These are phyloP conservation scores for Himalopsyche anomala DNA, from an alignment of 2,888 invertebrate genomes.

Conservation along the genomic window DNA sequence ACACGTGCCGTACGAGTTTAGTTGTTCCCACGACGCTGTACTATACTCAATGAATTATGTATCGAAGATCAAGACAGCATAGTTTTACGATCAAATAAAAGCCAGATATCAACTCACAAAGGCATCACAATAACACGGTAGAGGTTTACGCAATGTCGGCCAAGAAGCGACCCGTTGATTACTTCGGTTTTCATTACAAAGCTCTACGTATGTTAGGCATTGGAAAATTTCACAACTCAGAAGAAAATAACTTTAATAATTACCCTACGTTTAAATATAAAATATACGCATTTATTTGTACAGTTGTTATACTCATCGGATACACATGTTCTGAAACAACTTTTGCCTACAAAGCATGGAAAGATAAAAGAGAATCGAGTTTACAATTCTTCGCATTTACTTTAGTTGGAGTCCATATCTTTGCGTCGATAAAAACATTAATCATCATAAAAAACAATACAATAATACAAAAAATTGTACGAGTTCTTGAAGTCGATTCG, in stretches of 20 bases:
- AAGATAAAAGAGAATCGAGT: slow-evolving; percentile 56
- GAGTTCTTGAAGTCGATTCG: slow-evolving; percentile 60
- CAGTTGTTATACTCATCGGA: slow-evolving; percentile 56
- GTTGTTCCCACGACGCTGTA: neutral
- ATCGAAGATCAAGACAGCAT: neutral
- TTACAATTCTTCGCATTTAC: slow-evolving; percentile 59
- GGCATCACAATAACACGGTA: neutral
- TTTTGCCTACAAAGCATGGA: slow-evolving; percentile 60
- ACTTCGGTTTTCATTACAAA: slow-evolving; percentile 62
- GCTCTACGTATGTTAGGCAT: slow-evolving; percentile 59
- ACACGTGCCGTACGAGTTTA: neutral
- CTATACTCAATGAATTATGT: neutral
- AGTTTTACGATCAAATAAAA: slow-evolving; percentile 10
- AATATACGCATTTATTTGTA: slow-evolving; percentile 56
- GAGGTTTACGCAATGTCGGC: neutral
- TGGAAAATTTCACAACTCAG: slow-evolving; percentile 63
- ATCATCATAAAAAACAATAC: slow-evolving; percentile 64
- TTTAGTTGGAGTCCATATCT: slow-evolving; percentile 57
- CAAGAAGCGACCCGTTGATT: slow-evolving; percentile 15
- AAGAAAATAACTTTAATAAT: slow-evolving; percentile 62
- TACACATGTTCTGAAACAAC: slow-evolving; percentile 59
- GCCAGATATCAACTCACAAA: neutral
- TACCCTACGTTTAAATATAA: slow-evolving; percentile 58
- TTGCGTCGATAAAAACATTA: slow-evolving; percentile 60
- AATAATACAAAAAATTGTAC: slow-evolving; percentile 61